phyloP scores from a whole-genome alignment of 2,797 vertebrate genomes.

The Dicrostonyx torquatus region DNA sequence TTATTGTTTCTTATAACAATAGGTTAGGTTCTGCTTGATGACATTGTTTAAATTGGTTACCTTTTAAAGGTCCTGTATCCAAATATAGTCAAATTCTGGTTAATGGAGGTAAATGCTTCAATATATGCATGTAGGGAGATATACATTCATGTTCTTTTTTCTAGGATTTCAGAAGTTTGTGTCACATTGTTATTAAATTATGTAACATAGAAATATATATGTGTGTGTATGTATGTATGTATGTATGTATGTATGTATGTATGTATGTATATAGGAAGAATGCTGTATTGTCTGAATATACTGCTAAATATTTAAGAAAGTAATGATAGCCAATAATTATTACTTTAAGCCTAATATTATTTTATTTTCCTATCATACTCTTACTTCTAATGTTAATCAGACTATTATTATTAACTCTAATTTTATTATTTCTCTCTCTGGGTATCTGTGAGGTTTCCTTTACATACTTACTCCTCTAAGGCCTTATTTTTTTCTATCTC shows the following conservation, averaged over 20 bases:
- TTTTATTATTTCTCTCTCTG: constrained; percentile 60
- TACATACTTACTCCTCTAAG: not conserved
- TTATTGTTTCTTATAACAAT: not conserved
- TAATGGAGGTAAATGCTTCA: not conserved
- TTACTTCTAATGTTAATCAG: not conserved
- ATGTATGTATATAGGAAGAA: not conserved
- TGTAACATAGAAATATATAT: not conserved
- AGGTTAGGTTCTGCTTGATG: not conserved
- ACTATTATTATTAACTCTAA: not conserved
- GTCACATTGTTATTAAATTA: not conserved
- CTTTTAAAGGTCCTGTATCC: not conserved
- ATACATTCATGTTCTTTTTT: not conserved
- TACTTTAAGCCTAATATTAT: not conserved
- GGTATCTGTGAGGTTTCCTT: constrained; percentile 52
- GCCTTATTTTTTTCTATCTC: not conserved
- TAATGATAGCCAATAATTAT: accelerated
- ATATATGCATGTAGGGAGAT: not conserved
- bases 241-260: not conserved
- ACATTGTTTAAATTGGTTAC: not conserved
- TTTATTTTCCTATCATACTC: not conserved
- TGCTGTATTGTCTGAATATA: not conserved
- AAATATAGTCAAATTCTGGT: not conserved
- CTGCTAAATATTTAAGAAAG: not conserved
- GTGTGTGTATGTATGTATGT: not conserved
- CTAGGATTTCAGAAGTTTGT: constrained; percentile 7